Conservation (phyloP, 2,113 vertebrate genomes). For the Azemiops feae region DNA sequence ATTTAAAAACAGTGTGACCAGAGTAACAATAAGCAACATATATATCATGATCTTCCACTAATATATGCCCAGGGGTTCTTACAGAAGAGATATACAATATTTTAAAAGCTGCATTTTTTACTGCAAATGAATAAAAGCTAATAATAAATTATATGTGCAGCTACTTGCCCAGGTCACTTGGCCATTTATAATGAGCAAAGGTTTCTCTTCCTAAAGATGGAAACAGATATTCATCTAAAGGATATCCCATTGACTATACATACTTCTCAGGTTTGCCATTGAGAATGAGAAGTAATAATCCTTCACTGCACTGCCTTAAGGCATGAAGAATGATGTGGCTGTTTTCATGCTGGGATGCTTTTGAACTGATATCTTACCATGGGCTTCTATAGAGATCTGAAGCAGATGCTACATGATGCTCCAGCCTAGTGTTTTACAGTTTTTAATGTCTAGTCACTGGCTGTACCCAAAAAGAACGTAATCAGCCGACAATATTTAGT, state of each 20-base stretch:
- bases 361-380: not conserved
- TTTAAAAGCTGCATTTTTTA: not conserved
- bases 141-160: not conserved
- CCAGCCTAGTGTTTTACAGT: constrained; percentile 2
- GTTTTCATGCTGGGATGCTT: not conserved
- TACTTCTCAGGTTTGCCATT: not conserved
- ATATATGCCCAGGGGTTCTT: not conserved
- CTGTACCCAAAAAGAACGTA: not conserved
- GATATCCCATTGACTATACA: not conserved
- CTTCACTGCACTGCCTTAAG: not conserved
- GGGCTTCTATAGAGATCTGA: not conserved
- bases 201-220: not conserved
- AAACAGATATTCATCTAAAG: not conserved
- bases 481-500: not conserved
- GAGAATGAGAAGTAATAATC: not conserved
- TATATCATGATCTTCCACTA: not conserved
- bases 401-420: not conserved
- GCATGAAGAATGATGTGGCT: not conserved
- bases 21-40: not conserved
- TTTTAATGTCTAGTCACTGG: constrained; percentile 6
- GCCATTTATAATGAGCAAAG: not conserved
- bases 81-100: not conserved
- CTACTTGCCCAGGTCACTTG: not conserved
- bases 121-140: not conserved
- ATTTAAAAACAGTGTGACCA: not conserved